These are phyloP conservation scores for Forficula auricularia DNA, from an alignment of 1,140 invertebrate species.

Conservation along the genomic window DNA sequence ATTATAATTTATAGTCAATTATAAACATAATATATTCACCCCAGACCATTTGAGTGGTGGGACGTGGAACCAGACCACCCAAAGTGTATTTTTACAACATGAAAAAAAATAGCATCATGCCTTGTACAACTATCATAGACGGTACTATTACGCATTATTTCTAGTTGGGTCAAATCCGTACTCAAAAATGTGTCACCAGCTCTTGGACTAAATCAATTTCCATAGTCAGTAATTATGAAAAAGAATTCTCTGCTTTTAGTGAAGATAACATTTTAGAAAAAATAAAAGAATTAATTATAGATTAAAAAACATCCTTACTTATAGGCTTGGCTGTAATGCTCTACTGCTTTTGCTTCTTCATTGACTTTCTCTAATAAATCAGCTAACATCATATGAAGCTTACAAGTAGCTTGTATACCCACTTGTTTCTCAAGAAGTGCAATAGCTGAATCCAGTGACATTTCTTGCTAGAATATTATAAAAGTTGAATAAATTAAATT, in stretches of 20 bases:
- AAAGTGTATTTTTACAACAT: too few relatives aligned
- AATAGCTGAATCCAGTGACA: slow-evolving; percentile 37
- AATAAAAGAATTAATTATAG: background rate
- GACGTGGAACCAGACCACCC: too few relatives aligned
- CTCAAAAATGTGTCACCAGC: too few relatives aligned
- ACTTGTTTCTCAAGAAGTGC: slow-evolving; percentile 41
- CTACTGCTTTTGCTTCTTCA: slow-evolving; percentile 50
- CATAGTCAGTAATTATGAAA: too few relatives aligned
- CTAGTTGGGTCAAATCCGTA: background rate
- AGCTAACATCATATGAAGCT: slow-evolving; percentile 50
- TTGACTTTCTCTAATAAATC: slow-evolving; percentile 35
- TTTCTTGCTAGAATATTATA: slow-evolving; percentile 28
- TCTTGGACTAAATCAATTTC: too few relatives aligned
- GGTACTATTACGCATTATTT: too few relatives aligned
- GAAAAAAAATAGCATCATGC: too few relatives aligned
- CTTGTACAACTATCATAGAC: too few relatives aligned
- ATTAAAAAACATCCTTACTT: slow-evolving; percentile 28
- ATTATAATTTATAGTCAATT: too few relatives aligned
- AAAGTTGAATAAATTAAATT: background rate
- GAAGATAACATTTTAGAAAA: background rate
- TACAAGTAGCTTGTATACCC: slow-evolving; percentile 38
- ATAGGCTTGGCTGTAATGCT: slow-evolving; percentile 50
- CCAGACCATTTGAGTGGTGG: too few relatives aligned
- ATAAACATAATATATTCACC: too few relatives aligned
- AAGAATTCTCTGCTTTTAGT: too few relatives aligned